phyloP scores from a whole-genome alignment of 2,113 vertebrate species.

The Baryphthengus martii region DNA sequence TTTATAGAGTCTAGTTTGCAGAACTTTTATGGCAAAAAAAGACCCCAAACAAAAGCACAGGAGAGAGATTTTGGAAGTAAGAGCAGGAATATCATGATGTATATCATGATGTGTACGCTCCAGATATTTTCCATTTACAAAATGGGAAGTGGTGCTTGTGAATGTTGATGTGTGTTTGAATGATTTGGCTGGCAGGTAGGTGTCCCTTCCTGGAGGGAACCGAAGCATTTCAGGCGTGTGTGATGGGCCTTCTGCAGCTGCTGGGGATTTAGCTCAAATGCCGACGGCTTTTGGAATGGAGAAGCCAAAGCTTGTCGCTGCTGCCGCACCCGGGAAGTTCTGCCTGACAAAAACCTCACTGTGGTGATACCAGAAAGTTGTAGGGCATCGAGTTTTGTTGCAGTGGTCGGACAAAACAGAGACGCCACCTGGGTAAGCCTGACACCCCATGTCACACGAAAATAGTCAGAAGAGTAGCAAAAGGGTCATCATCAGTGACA shows the following conservation, averaged over 20 bases:
- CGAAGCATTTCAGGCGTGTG: not conserved
- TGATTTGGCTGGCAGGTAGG: not conserved
- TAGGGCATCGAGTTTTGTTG: not conserved
- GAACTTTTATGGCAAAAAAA: not conserved
- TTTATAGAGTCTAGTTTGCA: not conserved
- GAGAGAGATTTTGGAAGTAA: not conserved
- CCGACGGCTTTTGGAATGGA: not conserved
- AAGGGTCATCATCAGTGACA: not conserved
- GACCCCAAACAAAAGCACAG: not conserved
- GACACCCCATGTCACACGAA: not conserved
- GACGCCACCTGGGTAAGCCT: not conserved
- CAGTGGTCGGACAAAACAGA: not conserved
- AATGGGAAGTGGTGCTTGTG: not conserved
- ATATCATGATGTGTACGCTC: not conserved
- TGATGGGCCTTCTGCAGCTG: not conserved
- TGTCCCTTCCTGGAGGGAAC: not conserved
- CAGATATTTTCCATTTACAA: constrained; percentile 1
- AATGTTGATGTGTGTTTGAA: not conserved
- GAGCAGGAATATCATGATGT: not conserved
- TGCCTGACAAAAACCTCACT: not conserved
- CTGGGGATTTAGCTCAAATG: not conserved
- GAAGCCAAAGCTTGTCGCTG: not conserved
- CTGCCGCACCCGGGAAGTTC: not conserved
- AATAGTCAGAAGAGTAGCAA: not conserved
- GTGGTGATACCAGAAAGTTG: not conserved